Conservation (phyloP, 1,140 invertebrate species). For the Sycophaga agraensis region DNA sequence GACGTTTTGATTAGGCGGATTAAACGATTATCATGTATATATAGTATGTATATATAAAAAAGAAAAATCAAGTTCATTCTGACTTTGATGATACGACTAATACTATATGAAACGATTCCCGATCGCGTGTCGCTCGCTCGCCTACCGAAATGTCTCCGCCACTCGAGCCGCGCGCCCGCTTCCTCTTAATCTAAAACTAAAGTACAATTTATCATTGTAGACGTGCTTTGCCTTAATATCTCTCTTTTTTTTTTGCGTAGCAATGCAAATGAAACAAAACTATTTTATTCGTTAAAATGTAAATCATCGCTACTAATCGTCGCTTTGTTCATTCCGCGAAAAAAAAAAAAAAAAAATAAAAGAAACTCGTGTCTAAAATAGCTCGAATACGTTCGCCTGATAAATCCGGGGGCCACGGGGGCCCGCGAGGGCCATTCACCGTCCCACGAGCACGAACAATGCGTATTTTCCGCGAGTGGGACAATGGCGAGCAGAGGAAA, state of each 20-base stretch:
- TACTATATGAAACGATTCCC: conserved; percentile 9
- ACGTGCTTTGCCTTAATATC: conserved; percentile 1
- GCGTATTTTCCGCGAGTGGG: too few species aligned
- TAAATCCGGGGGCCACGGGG: too few species aligned
- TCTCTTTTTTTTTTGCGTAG: background rate
- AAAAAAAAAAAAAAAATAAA: too few species aligned
- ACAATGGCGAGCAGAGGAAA: too few species aligned
- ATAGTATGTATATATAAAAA: conserved; percentile 9
- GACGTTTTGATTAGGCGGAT: conserved; percentile 39
- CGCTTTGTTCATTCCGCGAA: conserved; percentile 7
- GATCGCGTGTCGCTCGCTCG: background rate
- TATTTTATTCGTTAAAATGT: conserved; percentile 9
- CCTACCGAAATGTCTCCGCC: conserved; percentile 1
- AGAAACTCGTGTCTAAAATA: too few species aligned
- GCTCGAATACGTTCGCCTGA: too few species aligned
- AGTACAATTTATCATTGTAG: background rate
- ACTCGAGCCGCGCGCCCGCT: background rate
- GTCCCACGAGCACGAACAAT: too few species aligned
- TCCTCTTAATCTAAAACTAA: background rate
- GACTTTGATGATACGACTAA: conserved; percentile 14
- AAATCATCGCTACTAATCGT: background rate
- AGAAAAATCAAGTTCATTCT: conserved; percentile 25
- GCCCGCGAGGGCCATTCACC: too few species aligned
- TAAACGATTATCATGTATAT: conserved; percentile 21
- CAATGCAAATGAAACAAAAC: conserved; percentile 3